phyloP scores from a whole-genome alignment of 2,888 invertebrate species.

The Hybos culiciformis region DNA sequence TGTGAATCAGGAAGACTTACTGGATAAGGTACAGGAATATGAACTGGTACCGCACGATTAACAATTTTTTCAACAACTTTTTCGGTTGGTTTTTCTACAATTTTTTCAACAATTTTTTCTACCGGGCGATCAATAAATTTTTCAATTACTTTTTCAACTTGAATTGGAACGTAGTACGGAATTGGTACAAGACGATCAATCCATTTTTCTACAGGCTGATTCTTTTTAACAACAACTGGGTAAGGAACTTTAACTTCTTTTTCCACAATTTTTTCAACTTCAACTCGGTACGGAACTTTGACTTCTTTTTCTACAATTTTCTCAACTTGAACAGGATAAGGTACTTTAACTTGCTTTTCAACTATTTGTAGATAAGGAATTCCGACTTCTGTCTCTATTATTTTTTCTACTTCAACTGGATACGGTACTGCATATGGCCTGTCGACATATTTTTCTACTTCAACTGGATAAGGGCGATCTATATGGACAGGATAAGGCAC shows the following conservation, averaged over 20 bases:
- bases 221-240: conserved; percentile 20
- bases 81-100: conserved; percentile 28
- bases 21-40: conserved; percentile 35
- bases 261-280: conserved; percentile 39
- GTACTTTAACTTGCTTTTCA: too few relatives aligned
- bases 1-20: conserved; percentile 26
- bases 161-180: conserved; percentile 33
- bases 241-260: conserved; percentile 43
- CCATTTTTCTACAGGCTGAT: conserved; percentile 31
- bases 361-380: too few relatives aligned
- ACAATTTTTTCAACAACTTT: conserved; percentile 16
- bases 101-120: conserved; percentile 30
- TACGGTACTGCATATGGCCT: conserved; percentile 26
- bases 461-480: not conserved
- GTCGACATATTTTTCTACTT: conserved; percentile 20
- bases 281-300: conserved; percentile 21
- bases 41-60: conserved; percentile 32
- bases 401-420: conserved; percentile 39
- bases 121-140: conserved; percentile 32
- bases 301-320: conserved; percentile 39
- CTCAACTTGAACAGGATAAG: conserved; percentile 39
- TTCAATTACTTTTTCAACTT: conserved; percentile 33
- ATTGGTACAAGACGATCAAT: conserved; percentile 34
- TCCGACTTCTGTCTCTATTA: too few relatives aligned
- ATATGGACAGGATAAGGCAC: conserved; percentile 11